These are phyloP conservation scores for Lithophane ornitopus DNA, from an alignment of 2,888 invertebrate species.

Conservation along the genomic window DNA sequence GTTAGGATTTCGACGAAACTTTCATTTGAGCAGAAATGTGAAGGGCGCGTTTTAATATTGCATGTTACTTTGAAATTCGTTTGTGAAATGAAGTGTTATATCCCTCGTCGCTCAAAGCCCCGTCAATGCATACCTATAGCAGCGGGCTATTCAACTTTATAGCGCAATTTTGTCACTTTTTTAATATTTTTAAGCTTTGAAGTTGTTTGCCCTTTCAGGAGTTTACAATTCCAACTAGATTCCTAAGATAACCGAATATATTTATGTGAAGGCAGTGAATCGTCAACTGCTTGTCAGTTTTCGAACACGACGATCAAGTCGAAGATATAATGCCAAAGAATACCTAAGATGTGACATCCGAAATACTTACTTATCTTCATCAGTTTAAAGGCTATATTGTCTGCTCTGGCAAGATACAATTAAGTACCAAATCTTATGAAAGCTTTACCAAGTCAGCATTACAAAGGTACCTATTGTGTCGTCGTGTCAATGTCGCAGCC, in stretches of 20 bases:
- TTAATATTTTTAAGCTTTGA: slow-evolving; percentile 14
- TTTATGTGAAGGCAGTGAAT: not conserved
- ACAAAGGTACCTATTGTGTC: too few relatives aligned
- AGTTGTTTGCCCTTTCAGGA: not conserved
- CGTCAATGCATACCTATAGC: not conserved
- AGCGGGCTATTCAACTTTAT: slow-evolving; percentile 12
- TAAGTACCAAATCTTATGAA: too few relatives aligned
- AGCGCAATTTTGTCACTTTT: not conserved
- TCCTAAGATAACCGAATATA: not conserved
- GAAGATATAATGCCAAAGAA: not conserved
- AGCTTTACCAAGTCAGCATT: too few relatives aligned
- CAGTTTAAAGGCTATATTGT: too few relatives aligned
- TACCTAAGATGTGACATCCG: not conserved
- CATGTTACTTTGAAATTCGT: slow-evolving; percentile 30
- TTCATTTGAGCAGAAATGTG: slow-evolving; percentile 3
- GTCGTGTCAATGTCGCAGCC: too few relatives aligned
- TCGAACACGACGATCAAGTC: not conserved
- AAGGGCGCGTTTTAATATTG: slow-evolving; percentile 21
- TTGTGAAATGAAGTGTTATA: slow-evolving; percentile 21
- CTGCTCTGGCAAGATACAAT: too few relatives aligned
- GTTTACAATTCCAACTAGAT: not conserved
- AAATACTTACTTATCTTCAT: too few relatives aligned
- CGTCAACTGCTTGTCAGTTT: not conserved
- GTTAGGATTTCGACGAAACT: slow-evolving; percentile 42
- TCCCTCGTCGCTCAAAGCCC: not conserved